Conservation (phyloP, 92 coral and sea anemone genomes). For the Heliopora coerulea region DNA sequence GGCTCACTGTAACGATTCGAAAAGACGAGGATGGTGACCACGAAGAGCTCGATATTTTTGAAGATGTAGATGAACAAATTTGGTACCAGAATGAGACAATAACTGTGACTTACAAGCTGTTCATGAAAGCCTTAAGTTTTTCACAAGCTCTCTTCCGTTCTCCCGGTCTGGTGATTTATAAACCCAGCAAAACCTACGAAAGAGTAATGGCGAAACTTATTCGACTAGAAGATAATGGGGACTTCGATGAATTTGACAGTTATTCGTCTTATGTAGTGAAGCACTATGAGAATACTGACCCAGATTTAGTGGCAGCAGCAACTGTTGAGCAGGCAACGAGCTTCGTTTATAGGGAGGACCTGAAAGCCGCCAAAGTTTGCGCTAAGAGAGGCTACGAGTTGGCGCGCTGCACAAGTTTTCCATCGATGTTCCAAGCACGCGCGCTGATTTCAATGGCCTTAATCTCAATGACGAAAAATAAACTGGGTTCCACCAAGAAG, state of each 20-base stretch:
- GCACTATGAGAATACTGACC: conserved; percentile 4
- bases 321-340: conserved; percentile 1
- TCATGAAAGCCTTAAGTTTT: too few relatives aligned
- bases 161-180: neutral
- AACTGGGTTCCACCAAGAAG: conserved; percentile 9
- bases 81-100: too few relatives aligned
- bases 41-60: neutral
- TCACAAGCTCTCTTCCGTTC: neutral
- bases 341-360: neutral
- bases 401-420: conserved; percentile 8
- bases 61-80: neutral
- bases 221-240: conserved; percentile 7
- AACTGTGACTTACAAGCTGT: too few relatives aligned
- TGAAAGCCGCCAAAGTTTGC: neutral
- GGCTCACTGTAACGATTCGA: neutral
- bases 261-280: neutral
- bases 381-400: conserved; percentile 6
- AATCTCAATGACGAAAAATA: neutral
- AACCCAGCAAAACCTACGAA: conserved; percentile 11
- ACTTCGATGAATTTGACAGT: neutral
- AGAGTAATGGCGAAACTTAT: neutral
- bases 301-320: neutral
- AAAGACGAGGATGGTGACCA: neutral
- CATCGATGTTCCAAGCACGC: conserved; percentile 21
- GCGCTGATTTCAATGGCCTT: neutral